phyloP scores from a whole-genome alignment of 2,888 invertebrate species.

The Leucophora obtusa region DNA sequence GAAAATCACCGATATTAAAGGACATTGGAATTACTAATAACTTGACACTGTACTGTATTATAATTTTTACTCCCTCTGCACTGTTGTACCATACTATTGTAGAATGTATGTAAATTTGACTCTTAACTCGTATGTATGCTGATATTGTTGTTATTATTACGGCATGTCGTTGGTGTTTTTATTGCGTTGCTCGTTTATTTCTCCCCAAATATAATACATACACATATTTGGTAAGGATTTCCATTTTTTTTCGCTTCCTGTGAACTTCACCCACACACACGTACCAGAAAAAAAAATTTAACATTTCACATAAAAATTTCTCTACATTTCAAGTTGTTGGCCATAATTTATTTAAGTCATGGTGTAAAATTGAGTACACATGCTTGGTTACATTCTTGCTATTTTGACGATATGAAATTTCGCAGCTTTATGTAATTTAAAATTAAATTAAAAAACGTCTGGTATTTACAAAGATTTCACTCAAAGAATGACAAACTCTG shows the following conservation, averaged over 20 bases:
- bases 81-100: background rate
- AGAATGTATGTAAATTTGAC: slow-evolving; percentile 19
- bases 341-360: slow-evolving; percentile 62
- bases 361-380: slow-evolving; percentile 50
- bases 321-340: slow-evolving; percentile 50
- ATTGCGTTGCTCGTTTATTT: slow-evolving; percentile 42
- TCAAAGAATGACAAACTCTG: too few species aligned
- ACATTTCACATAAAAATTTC: slow-evolving; percentile 44
- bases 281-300: slow-evolving; percentile 4
- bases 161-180: slow-evolving; percentile 51
- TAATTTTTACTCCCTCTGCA: background rate
- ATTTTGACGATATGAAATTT: slow-evolving; percentile 15
- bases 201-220: background rate
- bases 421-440: slow-evolving; percentile 15
- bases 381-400: slow-evolving; percentile 32
- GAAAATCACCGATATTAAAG: too few species aligned
- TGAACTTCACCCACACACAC: slow-evolving; percentile 29
- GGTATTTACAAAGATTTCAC: too few species aligned
- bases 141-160: slow-evolving; percentile 42
- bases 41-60: background rate
- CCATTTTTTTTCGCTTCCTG: slow-evolving; percentile 21
- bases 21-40: background rate
- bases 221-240: slow-evolving; percentile 30
- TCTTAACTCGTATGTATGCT: slow-evolving; percentile 37
- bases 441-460: slow-evolving; percentile 16